A percentile compares a stretch with the other conserved stretches of the same genome.
Conservation (phyloP, 2,113 vertebrate species). For the Engraulis encrasicolus region DNA sequence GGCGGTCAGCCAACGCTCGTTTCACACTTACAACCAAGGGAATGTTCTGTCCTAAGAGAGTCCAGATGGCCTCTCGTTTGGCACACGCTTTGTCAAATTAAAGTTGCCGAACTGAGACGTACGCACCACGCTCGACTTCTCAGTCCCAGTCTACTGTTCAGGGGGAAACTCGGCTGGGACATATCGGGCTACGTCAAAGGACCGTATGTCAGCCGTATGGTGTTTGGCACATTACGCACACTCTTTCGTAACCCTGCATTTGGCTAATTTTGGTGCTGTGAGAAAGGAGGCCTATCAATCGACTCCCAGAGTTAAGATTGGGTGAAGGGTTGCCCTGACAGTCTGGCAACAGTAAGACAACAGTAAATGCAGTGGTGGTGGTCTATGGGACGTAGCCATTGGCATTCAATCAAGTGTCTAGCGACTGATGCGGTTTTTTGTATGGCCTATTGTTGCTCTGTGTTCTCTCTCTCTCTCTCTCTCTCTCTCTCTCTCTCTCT, state of each 20-base stretch:
- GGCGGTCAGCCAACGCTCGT: constrained; percentile 6
- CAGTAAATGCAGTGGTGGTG: background rate
- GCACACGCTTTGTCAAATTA: background rate
- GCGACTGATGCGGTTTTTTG: background rate
- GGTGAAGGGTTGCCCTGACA: background rate
- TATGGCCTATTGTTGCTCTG: background rate
- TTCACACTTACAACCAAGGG: constrained; percentile 18
- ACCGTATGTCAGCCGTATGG: background rate
- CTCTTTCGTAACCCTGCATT: background rate
- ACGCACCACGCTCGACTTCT: background rate
- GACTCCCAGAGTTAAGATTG: background rate
- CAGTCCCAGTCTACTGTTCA: background rate
- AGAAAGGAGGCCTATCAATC: no score
- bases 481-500: no score
- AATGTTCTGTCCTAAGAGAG: constrained; percentile 16
- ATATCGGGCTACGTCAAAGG: background rate
- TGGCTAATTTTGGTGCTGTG: background rate
- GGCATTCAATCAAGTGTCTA: background rate
- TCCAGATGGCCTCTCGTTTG: background rate
- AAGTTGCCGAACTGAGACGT: constrained; percentile 12
- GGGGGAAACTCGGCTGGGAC: constrained; percentile 16
- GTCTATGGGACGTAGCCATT: background rate
- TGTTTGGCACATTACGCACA: background rate
- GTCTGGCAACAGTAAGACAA: background rate
- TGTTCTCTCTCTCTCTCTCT: no score